Evolutionary conservation across 2,888 invertebrate species (phyloP), one percentile per base, ranked within the genome.

Genomic region (Mythimna vitellina): DNA sequence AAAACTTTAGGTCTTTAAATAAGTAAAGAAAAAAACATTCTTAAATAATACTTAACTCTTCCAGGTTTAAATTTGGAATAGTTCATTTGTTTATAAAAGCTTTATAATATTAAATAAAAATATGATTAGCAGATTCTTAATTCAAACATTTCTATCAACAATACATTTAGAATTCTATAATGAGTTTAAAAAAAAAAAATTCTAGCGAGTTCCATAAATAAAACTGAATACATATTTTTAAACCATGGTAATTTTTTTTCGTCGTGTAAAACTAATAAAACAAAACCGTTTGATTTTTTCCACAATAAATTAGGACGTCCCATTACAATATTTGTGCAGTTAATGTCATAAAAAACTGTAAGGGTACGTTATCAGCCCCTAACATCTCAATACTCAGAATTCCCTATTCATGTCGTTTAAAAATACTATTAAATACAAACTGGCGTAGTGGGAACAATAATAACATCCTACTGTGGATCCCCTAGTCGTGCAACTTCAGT

Each of bases 361-460:
- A 65, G 73, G 73, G 82, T 53, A 64, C n/a, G 10, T 38, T 73
- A 80, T 82, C 69, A 57, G 66, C 69, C 80, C 78, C 68, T 58
- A 20, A 65, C 57, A 80, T 80, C 73, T 73, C 29, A 54, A 57
- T 78, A 46, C 73, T n/a, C 10, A 73, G 73, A 82, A 82, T 57
- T 73, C 25, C 35, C 56, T 63, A 82, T 82, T 78, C 68, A 60
- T 64, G 73, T 66, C 78, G 60, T 70, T 80, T 70, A 69, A 79
- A 82, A 79, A 78, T 73, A 67, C 79, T 32, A 66, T 82, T 82
- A 73, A 73, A 64, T 70, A 82, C 64, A 73, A 80, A 82, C 49
- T 65, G 61, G 17, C 64, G 79, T 61, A 60, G 57, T 61, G 80
- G 79, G 83, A 70, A 35, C 54, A 78, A 78, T 68, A 82, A 79